Percentiles rank a stretch among this genome's conserved stretches.
These are phyloP conservation scores for Neelides sp. DNA, from an alignment of 1,140 invertebrate species.

Conservation along the genomic window DNA sequence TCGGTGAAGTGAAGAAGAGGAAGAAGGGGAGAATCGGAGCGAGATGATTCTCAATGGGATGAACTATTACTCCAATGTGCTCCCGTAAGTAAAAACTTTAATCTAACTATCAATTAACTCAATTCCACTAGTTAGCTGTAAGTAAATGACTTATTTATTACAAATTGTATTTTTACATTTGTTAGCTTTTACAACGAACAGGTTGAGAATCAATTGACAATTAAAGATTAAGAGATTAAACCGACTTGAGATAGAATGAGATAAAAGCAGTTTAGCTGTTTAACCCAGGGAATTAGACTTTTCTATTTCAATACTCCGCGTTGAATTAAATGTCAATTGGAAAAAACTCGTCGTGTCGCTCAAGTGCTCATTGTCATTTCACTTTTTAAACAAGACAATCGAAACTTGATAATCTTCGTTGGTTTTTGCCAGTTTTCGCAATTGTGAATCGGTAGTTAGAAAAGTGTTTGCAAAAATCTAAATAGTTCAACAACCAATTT, in stretches of 20 bases:
- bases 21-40: not conserved
- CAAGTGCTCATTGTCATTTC: no score
- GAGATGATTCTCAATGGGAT: conserved; percentile 32
- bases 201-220: no score
- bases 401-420: no score
- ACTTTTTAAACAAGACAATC: no score
- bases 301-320: not conserved
- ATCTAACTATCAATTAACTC: no score
- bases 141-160: not conserved
- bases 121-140: not conserved
- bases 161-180: conserved; percentile 7
- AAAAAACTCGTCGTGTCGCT: not conserved
- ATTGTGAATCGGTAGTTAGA: no score
- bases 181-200: no score
- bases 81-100: conserved; percentile 20
- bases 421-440: no score
- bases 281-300: not conserved
- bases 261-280: not conserved
- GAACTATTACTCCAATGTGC: conserved; percentile 31
- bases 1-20: no score
- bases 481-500: no score
- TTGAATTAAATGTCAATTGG: not conserved
- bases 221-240: not conserved
- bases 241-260: not conserved
- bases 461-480: no score